Conservation (phyloP, 2,888 invertebrate species). For the Tipula vernalis region DNA sequence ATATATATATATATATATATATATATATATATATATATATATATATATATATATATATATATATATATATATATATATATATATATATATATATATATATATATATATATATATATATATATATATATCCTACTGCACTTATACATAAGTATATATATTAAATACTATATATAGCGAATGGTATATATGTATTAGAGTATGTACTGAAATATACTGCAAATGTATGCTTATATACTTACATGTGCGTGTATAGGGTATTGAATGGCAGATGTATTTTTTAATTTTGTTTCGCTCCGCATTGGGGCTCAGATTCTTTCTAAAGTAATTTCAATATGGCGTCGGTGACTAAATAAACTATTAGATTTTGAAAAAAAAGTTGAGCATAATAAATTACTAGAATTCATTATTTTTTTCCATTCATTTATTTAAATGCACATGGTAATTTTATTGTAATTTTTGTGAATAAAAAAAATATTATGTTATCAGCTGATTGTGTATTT, state of each 20-base stretch:
- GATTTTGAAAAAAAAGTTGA: not conserved
- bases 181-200: not conserved
- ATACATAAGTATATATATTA: not conserved
- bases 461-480: not conserved
- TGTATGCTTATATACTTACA: not conserved
- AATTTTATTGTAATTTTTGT: not conserved
- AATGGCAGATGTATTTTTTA: constrained; percentile 9
- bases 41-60: constrained; percentile 20
- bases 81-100: not conserved
- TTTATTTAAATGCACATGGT: not conserved
- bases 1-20: constrained; percentile 20
- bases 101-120: constrained; percentile 4
- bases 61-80: not conserved
- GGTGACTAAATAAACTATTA: constrained; percentile 11
- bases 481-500: constrained; percentile 9
- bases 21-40: constrained; percentile 15
- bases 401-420: not conserved
- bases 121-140: not conserved
- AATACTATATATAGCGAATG: not conserved
- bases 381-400: not conserved
- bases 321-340: constrained; percentile 18
- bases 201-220: not conserved
- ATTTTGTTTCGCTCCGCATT: constrained; percentile 14
- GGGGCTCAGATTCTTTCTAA: constrained; percentile 17
- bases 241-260: not conserved